Base-by-base conservation (phyloP, 2,797 vertebrate species). In the Pseudochromis fuscus region DNA sequence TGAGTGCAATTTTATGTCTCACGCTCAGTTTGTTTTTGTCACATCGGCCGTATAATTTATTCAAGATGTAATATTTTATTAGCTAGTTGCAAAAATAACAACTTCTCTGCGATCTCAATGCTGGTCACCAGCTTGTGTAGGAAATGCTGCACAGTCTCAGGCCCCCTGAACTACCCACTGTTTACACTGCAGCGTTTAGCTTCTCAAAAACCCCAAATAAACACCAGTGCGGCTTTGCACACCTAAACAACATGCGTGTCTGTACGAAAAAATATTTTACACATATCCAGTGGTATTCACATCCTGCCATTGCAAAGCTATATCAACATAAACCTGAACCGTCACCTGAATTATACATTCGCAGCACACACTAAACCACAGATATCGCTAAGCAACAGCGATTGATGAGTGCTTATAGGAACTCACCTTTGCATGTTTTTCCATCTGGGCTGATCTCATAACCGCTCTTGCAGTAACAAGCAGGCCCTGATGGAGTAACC, bases 401-500 rank as follows among this genome's bases (percentile, higher is more conserved):
- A 21, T 18, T 16, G 12, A 40, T 42, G 9, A 13, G 16, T 7
- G 49, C 6, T 50, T 19, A 30, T 7, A 49, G 13, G 7, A 51
- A 55, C 92, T 89, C 74, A 99, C 98, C 98, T 96, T 96, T 97
- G 91, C 98, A 99, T 23, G 89, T 93, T 89, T 95, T 96, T 50
- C 95, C 89, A 7, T 98, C 96, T 4, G 92, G 85, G 11, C 94
- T 92, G 79, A 98, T 95, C 88, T 98, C 96, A 75, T 94, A 98
- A 50, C 95, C 96, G 60, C 31, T 93, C 88, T 96, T 97, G 89
- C 98, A 99, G 93, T 96, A 99, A 90, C 98, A 99, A 53, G 86
- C 75, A 0, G 96, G 88, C 2, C 97, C 97, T 0, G 42, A 75
- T 33, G 94, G 94, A 0, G 96, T 97, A 0, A 95, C 92, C 0